Evolutionary conservation across 2,888 invertebrate genomes (phyloP).

Genomic region (Pheosia tremula): DNA sequence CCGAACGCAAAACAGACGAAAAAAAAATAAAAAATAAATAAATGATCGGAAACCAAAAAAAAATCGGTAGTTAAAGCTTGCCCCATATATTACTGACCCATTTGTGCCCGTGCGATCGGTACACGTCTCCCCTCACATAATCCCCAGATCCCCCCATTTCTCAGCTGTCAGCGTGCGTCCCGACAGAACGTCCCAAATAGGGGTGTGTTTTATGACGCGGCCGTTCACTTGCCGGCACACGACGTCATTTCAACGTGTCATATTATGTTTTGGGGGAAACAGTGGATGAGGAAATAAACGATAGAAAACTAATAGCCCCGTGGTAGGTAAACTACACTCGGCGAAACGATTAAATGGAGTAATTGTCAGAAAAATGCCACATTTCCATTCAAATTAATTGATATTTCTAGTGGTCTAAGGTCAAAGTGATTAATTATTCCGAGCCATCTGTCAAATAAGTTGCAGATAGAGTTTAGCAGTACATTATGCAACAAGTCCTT

Average conservation of each 20-base stretch:
- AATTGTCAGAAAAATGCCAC: too few relatives aligned
- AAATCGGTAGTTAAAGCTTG: too few relatives aligned
- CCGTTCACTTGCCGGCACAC: slow-evolving; percentile 28
- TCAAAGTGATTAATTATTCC: too few relatives aligned
- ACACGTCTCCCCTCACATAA: slow-evolving; percentile 32
- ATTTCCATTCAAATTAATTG: too few relatives aligned
- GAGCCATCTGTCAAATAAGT: too few relatives aligned
- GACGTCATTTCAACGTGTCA: slow-evolving; percentile 35
- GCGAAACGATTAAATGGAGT: background rate
- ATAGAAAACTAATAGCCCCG: background rate
- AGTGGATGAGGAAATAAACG: slow-evolving; percentile 9
- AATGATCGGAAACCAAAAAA: too few relatives aligned
- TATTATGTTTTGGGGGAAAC: slow-evolving; percentile 20
- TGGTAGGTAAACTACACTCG: background rate
- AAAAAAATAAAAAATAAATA: too few relatives aligned
- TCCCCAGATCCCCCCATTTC: slow-evolving; percentile 43
- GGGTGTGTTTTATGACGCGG: slow-evolving; percentile 47
- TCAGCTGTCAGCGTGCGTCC: slow-evolving; percentile 51
- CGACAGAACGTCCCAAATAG: slow-evolving; percentile 40
- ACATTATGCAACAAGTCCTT: too few relatives aligned
- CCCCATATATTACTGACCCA: background rate
- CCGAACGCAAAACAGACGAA: too few relatives aligned
- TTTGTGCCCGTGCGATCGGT: slow-evolving; percentile 37
- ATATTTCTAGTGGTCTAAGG: too few relatives aligned
- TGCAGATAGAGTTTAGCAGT: too few relatives aligned